These are phyloP conservation scores for Rugalucina vietnamica DNA, from an alignment of 2,888 invertebrate genomes.

Conservation along the genomic window DNA sequence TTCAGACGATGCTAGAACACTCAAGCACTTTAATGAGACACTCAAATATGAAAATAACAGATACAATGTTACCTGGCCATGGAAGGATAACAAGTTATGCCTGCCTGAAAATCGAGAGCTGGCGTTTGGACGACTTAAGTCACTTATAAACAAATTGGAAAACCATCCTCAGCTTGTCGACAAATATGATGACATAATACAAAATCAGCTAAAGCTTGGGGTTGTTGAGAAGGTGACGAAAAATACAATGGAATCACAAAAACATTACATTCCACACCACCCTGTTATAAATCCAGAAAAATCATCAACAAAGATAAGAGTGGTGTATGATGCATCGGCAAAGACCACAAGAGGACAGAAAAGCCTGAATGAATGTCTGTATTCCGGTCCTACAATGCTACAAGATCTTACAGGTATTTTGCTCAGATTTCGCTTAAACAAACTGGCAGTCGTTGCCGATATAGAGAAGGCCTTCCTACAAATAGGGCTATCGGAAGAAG, in stretches of 20 bases:
- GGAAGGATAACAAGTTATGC: slow-evolving; percentile 30
- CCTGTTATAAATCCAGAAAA: slow-evolving; percentile 5
- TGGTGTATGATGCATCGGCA: slow-evolving; percentile 24
- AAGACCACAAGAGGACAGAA: background rate
- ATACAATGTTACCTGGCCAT: slow-evolving; percentile 45
- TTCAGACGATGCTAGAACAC: background rate
- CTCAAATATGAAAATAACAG: slow-evolving; percentile 20
- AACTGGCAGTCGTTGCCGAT: slow-evolving; percentile 20
- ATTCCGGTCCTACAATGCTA: slow-evolving; percentile 29
- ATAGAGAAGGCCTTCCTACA: slow-evolving; percentile 40
- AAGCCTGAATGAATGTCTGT: slow-evolving; percentile 48
- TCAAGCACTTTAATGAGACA: background rate
- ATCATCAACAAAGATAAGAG: background rate
- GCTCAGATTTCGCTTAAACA: slow-evolving; percentile 29
- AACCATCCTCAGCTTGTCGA: slow-evolving; percentile 23
- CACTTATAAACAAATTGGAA: slow-evolving; percentile 21
- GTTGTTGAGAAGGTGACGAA: slow-evolving; percentile 23
- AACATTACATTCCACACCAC: slow-evolving; percentile 19
- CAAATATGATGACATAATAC: slow-evolving; percentile 30
- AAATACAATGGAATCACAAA: background rate
- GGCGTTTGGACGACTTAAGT: slow-evolving; percentile 31
- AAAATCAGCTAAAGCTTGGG: slow-evolving; percentile 15
- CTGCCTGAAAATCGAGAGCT: slow-evolving; percentile 32
- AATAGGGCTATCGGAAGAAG: slow-evolving; percentile 13
- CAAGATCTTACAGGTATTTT: slow-evolving; percentile 32